A percentile compares a stretch with the other conserved stretches of the same genome.
Conservation (phyloP, 2,113 vertebrate genomes). For the Acrocephalus arundinaceus region DNA sequence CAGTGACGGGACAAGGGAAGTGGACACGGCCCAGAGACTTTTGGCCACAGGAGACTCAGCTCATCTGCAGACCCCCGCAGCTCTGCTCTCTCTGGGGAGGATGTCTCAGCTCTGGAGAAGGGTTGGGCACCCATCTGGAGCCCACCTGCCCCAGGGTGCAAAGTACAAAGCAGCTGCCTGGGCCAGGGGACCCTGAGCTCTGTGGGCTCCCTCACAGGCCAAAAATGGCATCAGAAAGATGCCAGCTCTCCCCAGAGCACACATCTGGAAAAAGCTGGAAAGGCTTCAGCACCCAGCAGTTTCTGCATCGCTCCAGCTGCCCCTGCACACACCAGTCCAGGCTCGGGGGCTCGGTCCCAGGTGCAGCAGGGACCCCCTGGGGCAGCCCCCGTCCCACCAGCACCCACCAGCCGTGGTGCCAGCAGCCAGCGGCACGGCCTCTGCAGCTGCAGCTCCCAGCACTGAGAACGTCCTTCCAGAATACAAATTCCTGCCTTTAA, state of each 20-base stretch:
- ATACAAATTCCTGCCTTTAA: constrained; percentile 49
- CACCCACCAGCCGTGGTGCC: background rate
- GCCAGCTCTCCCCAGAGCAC: background rate
- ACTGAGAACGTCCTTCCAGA: background rate
- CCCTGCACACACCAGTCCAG: fast-evolving
- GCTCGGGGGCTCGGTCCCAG: fast-evolving
- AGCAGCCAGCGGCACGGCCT: background rate
- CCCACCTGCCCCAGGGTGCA: fast-evolving
- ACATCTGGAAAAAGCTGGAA: background rate
- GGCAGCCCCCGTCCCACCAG: background rate
- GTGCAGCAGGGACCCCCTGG: background rate
- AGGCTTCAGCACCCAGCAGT: fast-evolving
- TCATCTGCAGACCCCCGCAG: background rate
- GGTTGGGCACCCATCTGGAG: background rate
- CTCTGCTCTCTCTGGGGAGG: fast-evolving
- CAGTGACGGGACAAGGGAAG: background rate
- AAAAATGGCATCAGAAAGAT: background rate
- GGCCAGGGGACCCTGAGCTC: background rate
- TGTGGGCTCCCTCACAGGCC: background rate
- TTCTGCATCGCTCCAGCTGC: fast-evolving
- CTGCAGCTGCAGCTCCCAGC: constrained; percentile 1
- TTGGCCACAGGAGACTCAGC: background rate
- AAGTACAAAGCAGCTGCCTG: background rate
- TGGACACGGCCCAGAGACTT: background rate
- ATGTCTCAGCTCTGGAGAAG: background rate